Conservation (phyloP, 1,140 invertebrate species). For the Diorhabda carinulata region DNA sequence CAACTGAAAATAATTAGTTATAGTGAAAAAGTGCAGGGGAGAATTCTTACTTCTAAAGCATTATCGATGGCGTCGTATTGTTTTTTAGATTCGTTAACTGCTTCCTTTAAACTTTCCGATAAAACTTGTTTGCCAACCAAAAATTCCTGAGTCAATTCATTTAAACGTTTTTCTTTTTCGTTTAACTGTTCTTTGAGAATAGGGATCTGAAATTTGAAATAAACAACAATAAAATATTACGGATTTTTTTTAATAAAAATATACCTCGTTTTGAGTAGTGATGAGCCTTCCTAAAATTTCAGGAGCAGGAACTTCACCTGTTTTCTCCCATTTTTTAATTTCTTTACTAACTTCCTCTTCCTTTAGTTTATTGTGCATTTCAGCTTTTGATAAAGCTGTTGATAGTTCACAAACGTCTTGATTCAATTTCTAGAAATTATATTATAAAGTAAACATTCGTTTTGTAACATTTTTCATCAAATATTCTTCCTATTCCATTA, state of each 20-base stretch:
- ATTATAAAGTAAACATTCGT: too few species aligned
- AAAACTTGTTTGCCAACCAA: constrained; percentile 43
- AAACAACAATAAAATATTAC: constrained; percentile 4
- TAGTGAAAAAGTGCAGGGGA: too few species aligned
- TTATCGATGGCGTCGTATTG: constrained; percentile 51
- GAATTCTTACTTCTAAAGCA: constrained; percentile 46
- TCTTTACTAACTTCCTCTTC: constrained; percentile 42
- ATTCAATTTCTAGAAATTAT: constrained; percentile 48
- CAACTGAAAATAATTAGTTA: too few species aligned
- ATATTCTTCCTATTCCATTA: too few species aligned
- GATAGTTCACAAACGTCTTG: constrained; percentile 54
- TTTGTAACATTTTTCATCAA: too few species aligned
- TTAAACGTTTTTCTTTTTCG: constrained; percentile 46
- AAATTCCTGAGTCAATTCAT: constrained; percentile 45
- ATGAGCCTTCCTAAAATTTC: constrained; percentile 43
- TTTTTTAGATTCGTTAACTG: constrained; percentile 46
- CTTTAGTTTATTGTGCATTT: constrained; percentile 40
- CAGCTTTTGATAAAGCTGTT: constrained; percentile 49
- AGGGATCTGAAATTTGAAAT: constrained; percentile 35
- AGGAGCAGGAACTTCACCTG: constrained; percentile 40
- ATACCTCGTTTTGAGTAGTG: constrained; percentile 43
- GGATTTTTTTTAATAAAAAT: constrained; percentile 1
- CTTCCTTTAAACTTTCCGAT: constrained; percentile 47
- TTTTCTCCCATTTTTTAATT: constrained; percentile 43
- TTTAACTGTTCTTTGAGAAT: constrained; percentile 41